Evolutionary conservation across 2,888 invertebrate genomes (phyloP).

Genomic region (Chrysomela aeneicollis): DNA sequence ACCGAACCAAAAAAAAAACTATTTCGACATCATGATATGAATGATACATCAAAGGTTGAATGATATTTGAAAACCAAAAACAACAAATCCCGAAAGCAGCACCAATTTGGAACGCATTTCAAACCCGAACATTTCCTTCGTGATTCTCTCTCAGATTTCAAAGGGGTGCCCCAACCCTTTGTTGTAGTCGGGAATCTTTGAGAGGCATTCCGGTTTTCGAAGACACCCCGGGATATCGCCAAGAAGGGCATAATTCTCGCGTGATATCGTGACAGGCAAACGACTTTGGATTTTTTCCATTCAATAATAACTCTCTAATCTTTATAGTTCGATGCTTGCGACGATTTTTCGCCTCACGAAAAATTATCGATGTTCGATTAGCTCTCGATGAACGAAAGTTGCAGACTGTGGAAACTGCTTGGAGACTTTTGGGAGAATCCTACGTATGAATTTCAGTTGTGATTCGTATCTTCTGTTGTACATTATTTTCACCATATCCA

Average conservation of each 20-base stretch:
- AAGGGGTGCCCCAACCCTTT: no score
- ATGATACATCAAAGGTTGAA: not conserved
- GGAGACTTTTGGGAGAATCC: no score
- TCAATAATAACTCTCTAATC: constrained; percentile 43
- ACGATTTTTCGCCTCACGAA: constrained; percentile 29
- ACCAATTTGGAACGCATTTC: no score
- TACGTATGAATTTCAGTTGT: no score
- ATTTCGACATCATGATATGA: not conserved
- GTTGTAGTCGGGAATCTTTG: constrained; percentile 34
- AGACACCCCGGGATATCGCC: constrained; percentile 52
- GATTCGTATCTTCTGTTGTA: no score
- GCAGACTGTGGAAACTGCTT: no score
- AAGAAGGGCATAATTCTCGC: constrained; percentile 41
- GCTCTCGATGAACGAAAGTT: no score
- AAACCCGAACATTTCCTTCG: no score
- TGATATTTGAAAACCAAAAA: not conserved
- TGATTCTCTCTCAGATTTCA: no score
- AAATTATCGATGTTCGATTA: no score
- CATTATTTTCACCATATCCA: no score
- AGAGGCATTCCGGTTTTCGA: constrained; percentile 43
- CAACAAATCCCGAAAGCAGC: not conserved
- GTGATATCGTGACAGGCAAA: constrained; percentile 51
- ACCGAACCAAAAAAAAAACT: not conserved
- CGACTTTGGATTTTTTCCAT: constrained; percentile 42
- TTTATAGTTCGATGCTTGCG: constrained; percentile 42